A percentile compares a stretch with the other conserved stretches of the same genome.
These are phyloP conservation scores for Maniola hyperantus DNA, from an alignment of 2,888 invertebrate genomes.

Conservation along the genomic window DNA sequence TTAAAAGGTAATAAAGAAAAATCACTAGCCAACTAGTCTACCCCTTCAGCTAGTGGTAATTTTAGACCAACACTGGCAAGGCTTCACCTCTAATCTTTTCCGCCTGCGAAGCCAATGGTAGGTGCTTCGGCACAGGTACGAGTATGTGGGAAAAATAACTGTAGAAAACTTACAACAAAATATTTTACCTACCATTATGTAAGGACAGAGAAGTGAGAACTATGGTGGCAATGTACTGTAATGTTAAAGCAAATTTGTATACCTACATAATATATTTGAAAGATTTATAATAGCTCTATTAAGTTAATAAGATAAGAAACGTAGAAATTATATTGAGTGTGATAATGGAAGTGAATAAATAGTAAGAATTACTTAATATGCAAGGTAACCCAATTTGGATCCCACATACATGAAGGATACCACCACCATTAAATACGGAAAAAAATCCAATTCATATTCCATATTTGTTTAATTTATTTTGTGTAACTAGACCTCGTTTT, in stretches of 20 bases:
- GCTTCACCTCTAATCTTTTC: constrained; percentile 36
- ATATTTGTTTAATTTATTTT: too few species aligned
- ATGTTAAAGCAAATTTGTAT: not conserved
- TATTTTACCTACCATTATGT: constrained; percentile 5
- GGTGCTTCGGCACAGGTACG: constrained; percentile 4
- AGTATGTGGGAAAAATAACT: constrained; percentile 13
- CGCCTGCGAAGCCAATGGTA: constrained; percentile 31
- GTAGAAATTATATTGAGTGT: too few species aligned
- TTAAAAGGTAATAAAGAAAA: constrained; percentile 6
- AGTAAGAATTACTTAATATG: too few species aligned
- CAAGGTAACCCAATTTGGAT: too few species aligned
- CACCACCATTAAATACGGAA: not conserved
- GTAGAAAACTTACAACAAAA: constrained; percentile 13
- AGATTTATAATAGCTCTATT: not conserved
- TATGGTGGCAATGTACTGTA: not conserved
- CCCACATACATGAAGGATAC: too few species aligned
- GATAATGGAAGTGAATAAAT: too few species aligned
- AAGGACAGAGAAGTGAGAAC: not conserved
- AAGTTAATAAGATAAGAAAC: not conserved
- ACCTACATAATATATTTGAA: not conserved
- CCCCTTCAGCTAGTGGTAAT: constrained; percentile 35
- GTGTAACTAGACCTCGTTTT: too few species aligned
- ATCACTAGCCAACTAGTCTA: constrained; percentile 21
- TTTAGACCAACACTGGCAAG: constrained; percentile 34
- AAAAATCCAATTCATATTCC: not conserved